Evolutionary conservation across 2,888 invertebrate genomes (phyloP).

Genomic region (Drosophila basisetae): DNA sequence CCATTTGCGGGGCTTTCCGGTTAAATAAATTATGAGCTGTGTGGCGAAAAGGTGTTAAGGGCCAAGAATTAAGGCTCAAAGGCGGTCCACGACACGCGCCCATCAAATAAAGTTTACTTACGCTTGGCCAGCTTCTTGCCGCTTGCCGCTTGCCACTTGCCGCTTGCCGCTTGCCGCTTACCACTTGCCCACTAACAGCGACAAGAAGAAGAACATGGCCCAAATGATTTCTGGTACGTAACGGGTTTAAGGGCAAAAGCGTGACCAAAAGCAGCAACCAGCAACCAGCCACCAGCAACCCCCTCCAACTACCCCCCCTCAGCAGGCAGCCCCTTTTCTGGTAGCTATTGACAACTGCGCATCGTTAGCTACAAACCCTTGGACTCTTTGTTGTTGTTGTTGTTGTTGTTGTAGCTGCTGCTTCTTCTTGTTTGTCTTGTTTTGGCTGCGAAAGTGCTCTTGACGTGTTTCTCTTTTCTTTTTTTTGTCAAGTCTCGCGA

Average conservation of each 20-base stretch:
- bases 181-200: background rate
- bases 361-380: constrained; percentile 53
- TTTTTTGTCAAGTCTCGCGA: constrained; percentile 21
- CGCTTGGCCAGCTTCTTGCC: constrained; percentile 22
- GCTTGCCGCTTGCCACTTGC: background rate
- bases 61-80: constrained; percentile 49
- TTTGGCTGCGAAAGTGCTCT: constrained; percentile 38
- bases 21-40: constrained; percentile 66
- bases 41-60: constrained; percentile 50
- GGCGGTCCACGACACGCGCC: constrained; percentile 63
- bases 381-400: constrained; percentile 8
- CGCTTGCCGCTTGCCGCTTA: background rate
- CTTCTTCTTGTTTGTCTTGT: constrained; percentile 14
- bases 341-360: constrained; percentile 49
- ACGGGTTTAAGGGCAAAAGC: constrained; percentile 23
- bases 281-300: too few relatives aligned
- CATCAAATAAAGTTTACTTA: constrained; percentile 73
- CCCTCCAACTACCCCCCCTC: background rate
- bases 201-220: background rate
- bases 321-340: background rate
- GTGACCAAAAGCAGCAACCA: constrained; percentile 13
- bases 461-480: constrained; percentile 16
- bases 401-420: background rate
- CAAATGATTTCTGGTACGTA: constrained; percentile 7
- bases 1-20: constrained; percentile 28